Base-by-base conservation (phyloP, 2,113 vertebrate genomes). In the Narcine bancroftii region DNA sequence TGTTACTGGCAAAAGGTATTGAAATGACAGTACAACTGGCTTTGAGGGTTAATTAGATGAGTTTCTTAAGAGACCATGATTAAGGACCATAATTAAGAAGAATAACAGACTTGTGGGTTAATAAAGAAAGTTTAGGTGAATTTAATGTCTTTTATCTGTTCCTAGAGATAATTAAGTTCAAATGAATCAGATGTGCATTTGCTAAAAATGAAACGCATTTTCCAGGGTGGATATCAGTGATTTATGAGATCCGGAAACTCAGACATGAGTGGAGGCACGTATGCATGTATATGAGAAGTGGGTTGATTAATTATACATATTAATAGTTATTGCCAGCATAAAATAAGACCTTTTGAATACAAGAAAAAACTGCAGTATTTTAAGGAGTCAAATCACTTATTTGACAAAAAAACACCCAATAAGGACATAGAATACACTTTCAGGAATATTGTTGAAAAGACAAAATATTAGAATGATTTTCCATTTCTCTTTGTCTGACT, bases 231-330 rank as follows among this genome's bases (percentile, higher is more conserved):
- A 85, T 13, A 65, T 89, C 56, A 45, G 24, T 69, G 39, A 45
- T 89, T 29, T 45, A 66, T 45, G 21, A 19, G 3, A 21, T 91
- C 26, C 63, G 21, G 81, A 36, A 87, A 17, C 47, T 83, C 26
- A 53, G 9, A 50, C 50, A 50, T 81, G 26, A 19, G 42, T 71
- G 63, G 66, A 45, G 63, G 13, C 29, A 45, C 13, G 9, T 39
- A 29, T 45, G 47, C 69, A 69, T 45, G 69, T 91, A 91, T 69
- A 19, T 60, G 36, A 26, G 63, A 47, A 69, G 39, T 33, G 26
- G 24, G 42, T 69, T 69, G 89, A 91, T 69, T 69, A 91, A 91
- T 91, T 91, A 69, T 91, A 45, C 29, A 91, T 45, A 91, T 91
- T 47, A 91, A 69, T 91, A 42, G 15, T 45, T 42, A 47, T 65